Percentiles rank a stretch among this genome's conserved stretches.
Conservation (phyloP, 37 sponge, comb jelly and placozoan species). For the Agelas oroides region DNA sequence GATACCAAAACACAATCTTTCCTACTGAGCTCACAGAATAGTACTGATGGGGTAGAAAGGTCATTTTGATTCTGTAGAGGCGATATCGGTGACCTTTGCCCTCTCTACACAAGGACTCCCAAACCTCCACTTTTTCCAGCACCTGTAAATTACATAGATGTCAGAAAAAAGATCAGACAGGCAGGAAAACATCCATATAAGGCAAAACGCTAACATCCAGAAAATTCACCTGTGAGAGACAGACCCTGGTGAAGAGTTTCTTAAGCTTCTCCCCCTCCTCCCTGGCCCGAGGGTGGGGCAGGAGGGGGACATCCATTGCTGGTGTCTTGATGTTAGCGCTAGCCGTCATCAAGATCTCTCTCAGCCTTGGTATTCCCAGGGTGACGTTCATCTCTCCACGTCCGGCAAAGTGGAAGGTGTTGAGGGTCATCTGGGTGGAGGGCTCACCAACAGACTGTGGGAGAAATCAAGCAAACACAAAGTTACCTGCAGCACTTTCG, state of each 20-base stretch:
- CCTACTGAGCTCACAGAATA: slow-evolving; percentile 76
- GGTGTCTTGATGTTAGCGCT: slow-evolving; percentile 94
- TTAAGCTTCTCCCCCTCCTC: slow-evolving; percentile 57
- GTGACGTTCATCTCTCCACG: slow-evolving; percentile 99
- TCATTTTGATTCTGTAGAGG: slow-evolving; percentile 52
- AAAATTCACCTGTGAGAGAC: slow-evolving; percentile 66
- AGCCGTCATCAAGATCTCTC: slow-evolving; percentile 96
- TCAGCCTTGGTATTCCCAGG: slow-evolving; percentile 95
- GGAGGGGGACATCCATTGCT: slow-evolving; percentile 86
- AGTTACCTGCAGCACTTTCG: no score
- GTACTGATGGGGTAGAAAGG: slow-evolving; percentile 57
- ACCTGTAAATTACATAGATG: slow-evolving; percentile 61
- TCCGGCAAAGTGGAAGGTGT: slow-evolving; percentile 99
- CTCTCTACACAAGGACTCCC: slow-evolving; percentile 61
- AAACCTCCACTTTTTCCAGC: slow-evolving; percentile 88
- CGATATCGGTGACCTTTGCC: slow-evolving; percentile 46
- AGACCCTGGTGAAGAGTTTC: slow-evolving; percentile 80
- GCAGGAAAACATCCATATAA: no score
- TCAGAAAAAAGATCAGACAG: neutral
- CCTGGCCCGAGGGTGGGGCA: slow-evolving; percentile 15
- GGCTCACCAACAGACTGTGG: slow-evolving; percentile 94
- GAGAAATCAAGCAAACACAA: neutral
- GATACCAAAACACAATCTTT: no score
- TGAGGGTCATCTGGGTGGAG: slow-evolving; percentile 99
- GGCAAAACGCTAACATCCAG: no score